These are phyloP conservation scores for Paralvinella palmiformis DNA, from an alignment of 1,140 invertebrate species.

Conservation along the genomic window DNA sequence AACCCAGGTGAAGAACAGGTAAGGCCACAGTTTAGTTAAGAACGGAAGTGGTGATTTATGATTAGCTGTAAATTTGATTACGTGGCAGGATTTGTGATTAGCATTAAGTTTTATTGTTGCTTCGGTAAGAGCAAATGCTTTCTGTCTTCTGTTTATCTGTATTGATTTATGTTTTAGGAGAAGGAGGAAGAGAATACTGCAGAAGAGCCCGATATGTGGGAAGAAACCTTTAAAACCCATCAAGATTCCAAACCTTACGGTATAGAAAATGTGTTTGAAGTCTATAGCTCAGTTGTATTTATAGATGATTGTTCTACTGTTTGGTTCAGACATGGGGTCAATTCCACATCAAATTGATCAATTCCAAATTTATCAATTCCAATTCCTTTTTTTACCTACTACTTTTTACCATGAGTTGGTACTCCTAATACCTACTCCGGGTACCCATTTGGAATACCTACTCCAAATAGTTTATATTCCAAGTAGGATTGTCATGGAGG, in stretches of 20 bases:
- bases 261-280: too few species aligned
- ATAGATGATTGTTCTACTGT: too few species aligned
- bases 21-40: slow-evolving; percentile 28
- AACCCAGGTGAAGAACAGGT: slow-evolving; percentile 5
- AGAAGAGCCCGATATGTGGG: slow-evolving; percentile 63
- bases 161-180: not conserved
- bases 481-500: too few species aligned
- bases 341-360: too few species aligned
- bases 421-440: too few species aligned
- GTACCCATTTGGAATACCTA: too few species aligned
- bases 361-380: too few species aligned
- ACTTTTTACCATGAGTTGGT: too few species aligned
- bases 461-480: too few species aligned
- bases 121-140: not conserved
- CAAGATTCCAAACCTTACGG: slow-evolving; percentile 89
- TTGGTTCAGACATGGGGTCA: too few species aligned
- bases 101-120: not conserved
- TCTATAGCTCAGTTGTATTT: too few species aligned
- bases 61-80: not conserved
- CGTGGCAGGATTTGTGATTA: not conserved
- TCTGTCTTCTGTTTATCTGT: not conserved
- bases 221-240: slow-evolving; percentile 92
- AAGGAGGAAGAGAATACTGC: slow-evolving; percentile 25
- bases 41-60: not conserved
- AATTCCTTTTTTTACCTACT: too few species aligned